Conservation (phyloP, 2,113 vertebrate species). For the Clarias macrocephalus region DNA sequence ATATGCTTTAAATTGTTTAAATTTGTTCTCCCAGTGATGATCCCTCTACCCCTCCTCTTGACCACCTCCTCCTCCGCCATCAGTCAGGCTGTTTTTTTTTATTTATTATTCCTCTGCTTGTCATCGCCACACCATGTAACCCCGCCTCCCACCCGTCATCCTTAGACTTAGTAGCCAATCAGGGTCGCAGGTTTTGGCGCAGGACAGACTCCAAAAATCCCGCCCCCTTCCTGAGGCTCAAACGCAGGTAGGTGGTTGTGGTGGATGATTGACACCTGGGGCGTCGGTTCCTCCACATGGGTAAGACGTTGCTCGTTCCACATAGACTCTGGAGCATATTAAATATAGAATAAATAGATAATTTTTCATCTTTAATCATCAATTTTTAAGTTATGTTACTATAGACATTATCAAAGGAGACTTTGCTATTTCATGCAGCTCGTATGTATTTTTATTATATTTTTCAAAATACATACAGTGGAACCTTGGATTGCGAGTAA, state of each 20-base stretch:
- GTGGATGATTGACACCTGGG: slow-evolving; percentile 30
- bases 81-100: slow-evolving; percentile 53
- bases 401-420: background rate
- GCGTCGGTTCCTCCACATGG: slow-evolving; percentile 29
- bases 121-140: slow-evolving; percentile 63
- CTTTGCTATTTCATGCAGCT: background rate
- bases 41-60: slow-evolving; percentile 38
- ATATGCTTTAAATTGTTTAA: background rate
- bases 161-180: slow-evolving; percentile 59
- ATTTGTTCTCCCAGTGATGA: slow-evolving; percentile 25
- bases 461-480: background rate
- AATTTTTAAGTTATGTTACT: background rate
- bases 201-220: slow-evolving; percentile 51
- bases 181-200: slow-evolving; percentile 60
- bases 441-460: background rate
- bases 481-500: too few species aligned
- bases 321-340: slow-evolving; percentile 24
- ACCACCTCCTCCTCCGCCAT: slow-evolving; percentile 44
- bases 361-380: background rate
- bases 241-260: slow-evolving; percentile 58
- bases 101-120: slow-evolving; percentile 44
- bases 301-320: slow-evolving; percentile 46
- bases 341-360: background rate
- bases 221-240: slow-evolving; percentile 65
- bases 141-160: slow-evolving; percentile 49